These are phyloP conservation scores for Apodemia zela DNA, from an alignment of 2,888 invertebrate genomes.

Conservation along the genomic window DNA sequence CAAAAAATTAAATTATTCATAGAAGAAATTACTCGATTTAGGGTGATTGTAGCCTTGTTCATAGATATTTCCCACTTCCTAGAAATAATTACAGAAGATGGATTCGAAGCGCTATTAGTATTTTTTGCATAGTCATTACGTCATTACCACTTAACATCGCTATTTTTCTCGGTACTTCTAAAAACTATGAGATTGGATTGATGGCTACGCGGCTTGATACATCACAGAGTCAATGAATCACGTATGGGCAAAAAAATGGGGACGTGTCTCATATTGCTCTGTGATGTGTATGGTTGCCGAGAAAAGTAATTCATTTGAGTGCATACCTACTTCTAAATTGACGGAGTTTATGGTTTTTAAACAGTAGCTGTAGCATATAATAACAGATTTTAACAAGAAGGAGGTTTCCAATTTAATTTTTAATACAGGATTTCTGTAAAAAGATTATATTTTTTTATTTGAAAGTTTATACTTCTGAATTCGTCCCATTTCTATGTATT, in stretches of 20 bases:
- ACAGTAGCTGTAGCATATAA: background rate
- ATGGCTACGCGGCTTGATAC: constrained; percentile 1
- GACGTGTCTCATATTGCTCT: constrained; percentile 28
- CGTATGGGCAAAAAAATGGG: constrained; percentile 25
- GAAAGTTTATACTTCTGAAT: too few relatives aligned
- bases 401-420: background rate
- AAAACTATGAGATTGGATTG: constrained; percentile 1
- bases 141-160: constrained; percentile 7
- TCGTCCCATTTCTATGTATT: too few relatives aligned
- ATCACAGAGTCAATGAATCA: constrained; percentile 21
- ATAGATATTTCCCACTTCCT: constrained; percentile 6
- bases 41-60: background rate
- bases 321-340: background rate
- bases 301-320: background rate
- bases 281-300: constrained; percentile 2
- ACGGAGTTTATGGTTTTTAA: background rate
- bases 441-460: too few relatives aligned
- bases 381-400: too few relatives aligned
- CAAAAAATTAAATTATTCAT: background rate
- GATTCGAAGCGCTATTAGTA: constrained; percentile 8
- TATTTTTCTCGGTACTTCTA: constrained; percentile 13
- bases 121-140: constrained; percentile 17
- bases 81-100: constrained; percentile 7
- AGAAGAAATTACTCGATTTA: background rate
- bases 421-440: too few relatives aligned